These are phyloP conservation scores for Larimichthys polyactis DNA, from an alignment of 2,113 vertebrate species.

Conservation along the genomic window DNA sequence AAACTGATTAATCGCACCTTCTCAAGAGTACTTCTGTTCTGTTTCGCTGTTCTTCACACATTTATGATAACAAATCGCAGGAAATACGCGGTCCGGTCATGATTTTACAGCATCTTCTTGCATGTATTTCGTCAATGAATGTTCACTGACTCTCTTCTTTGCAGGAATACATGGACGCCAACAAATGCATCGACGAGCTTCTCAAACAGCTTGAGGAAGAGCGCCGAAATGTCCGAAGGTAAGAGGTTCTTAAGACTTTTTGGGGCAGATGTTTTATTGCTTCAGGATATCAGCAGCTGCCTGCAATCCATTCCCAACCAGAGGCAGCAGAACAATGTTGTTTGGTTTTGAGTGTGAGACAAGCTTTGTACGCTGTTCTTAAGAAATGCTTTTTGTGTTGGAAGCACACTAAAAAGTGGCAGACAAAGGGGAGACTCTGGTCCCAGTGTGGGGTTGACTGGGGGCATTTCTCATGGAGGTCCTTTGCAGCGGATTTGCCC, in stretches of 20 bases:
- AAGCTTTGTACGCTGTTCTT: slow-evolving; percentile 68
- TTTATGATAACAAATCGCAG: slow-evolving; percentile 34
- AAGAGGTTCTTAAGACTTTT: slow-evolving; percentile 67
- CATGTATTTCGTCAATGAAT: neutral
- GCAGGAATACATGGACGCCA: slow-evolving; percentile 93
- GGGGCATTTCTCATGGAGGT: slow-evolving; percentile 77
- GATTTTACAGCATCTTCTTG: slow-evolving; percentile 3
- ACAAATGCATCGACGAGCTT: slow-evolving; percentile 90
- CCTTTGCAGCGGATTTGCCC: slow-evolving; percentile 54
- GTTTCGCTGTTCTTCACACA: slow-evolving; percentile 32
- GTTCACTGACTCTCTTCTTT: slow-evolving; percentile 36
- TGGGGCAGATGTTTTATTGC: slow-evolving; percentile 68
- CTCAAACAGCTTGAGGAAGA: slow-evolving; percentile 91
- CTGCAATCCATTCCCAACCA: slow-evolving; percentile 65
- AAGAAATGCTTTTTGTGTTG: slow-evolving; percentile 76
- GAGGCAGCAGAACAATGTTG: slow-evolving; percentile 74
- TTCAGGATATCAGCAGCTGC: slow-evolving; percentile 67
- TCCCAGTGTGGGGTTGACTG: slow-evolving; percentile 64
- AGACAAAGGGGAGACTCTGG: slow-evolving; percentile 66
- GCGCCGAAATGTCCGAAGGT: slow-evolving; percentile 89
- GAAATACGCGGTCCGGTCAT: slow-evolving; percentile 5
- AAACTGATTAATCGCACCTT: slow-evolving; percentile 62
- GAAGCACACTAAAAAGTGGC: slow-evolving; percentile 56
- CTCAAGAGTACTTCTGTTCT: slow-evolving; percentile 9
- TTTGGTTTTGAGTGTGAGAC: slow-evolving; percentile 65